Evolutionary conservation across 2,113 vertebrate genomes (phyloP).

Genomic region (Forbesichthys papilliferus): DNA sequence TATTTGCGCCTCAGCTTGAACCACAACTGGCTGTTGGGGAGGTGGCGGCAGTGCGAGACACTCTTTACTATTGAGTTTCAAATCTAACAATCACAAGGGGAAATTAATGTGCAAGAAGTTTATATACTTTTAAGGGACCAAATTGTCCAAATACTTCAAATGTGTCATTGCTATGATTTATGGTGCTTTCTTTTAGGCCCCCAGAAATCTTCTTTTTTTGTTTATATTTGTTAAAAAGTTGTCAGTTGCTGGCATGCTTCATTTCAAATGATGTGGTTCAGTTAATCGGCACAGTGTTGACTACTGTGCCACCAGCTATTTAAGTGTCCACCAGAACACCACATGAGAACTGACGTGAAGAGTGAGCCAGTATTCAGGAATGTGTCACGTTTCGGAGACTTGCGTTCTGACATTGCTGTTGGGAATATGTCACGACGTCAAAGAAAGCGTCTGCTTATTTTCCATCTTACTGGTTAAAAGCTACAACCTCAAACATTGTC

Average conservation of each 20-base stretch:
- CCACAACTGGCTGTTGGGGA: too few species aligned
- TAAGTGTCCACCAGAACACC: background rate
- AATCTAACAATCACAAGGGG: too few species aligned
- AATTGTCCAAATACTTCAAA: too few species aligned
- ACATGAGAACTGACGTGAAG: background rate
- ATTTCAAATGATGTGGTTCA: background rate
- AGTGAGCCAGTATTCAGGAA: background rate
- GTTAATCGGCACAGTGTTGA: background rate
- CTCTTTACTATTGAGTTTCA: too few species aligned
- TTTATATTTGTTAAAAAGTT: background rate
- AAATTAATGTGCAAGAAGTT: too few species aligned
- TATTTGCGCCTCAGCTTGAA: too few species aligned
- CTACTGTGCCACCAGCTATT: background rate
- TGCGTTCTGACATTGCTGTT: conserved; percentile 11
- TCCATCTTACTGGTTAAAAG: background rate
- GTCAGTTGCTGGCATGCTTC: background rate
- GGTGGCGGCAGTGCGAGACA: too few species aligned
- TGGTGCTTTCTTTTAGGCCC: too few species aligned
- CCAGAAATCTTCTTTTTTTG: background rate
- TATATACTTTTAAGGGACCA: too few species aligned
- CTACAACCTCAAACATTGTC: background rate
- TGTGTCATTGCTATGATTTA: too few species aligned
- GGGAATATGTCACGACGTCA: background rate
- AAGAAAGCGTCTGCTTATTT: conserved; percentile 2
- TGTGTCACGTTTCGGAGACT: conserved; percentile 13